These are phyloP conservation scores for Tethya wilhelma DNA, from an alignment of 37 sponge, comb jelly and placozoan species.

Conservation along the genomic window DNA sequence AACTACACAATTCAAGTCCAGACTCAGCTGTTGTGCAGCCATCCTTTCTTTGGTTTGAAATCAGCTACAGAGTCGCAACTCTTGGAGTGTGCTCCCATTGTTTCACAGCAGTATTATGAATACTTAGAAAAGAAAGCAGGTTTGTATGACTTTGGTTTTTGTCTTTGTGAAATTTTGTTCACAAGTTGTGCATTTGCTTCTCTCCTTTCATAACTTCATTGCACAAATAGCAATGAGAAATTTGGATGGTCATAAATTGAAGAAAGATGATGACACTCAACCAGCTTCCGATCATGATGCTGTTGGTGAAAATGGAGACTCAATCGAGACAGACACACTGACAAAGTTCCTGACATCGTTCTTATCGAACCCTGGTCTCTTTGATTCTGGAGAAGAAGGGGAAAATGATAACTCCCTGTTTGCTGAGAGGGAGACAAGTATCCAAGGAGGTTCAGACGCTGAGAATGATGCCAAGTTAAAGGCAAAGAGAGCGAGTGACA, in stretches of 20 bases:
- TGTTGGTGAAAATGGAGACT: too few species aligned
- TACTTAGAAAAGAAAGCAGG: conserved; percentile 21
- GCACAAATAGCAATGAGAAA: neutral
- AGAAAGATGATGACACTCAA: neutral
- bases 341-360: too few species aligned
- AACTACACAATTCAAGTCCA: conserved; percentile 36
- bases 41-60: conserved; percentile 40
- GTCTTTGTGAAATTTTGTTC: too few species aligned
- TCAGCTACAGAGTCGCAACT: neutral
- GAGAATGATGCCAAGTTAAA: too few species aligned
- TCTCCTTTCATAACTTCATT: too few species aligned
- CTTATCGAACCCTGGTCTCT: neutral
- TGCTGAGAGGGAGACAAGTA: too few species aligned
- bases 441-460: too few species aligned
- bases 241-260: neutral
- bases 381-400: neutral
- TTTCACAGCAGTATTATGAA: conserved; percentile 45
- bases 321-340: too few species aligned
- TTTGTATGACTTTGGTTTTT: neutral
- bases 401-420: too few species aligned
- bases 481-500: too few species aligned
- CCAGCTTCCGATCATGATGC: neutral
- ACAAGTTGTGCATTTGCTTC: too few species aligned
- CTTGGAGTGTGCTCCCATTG: conserved; percentile 56
- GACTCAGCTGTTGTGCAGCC: conserved; percentile 53